Evolutionary conservation across 1,140 invertebrate genomes (phyloP), one percentile per base, ranked within the genome.

Genomic region (Drepana arcuata): DNA sequence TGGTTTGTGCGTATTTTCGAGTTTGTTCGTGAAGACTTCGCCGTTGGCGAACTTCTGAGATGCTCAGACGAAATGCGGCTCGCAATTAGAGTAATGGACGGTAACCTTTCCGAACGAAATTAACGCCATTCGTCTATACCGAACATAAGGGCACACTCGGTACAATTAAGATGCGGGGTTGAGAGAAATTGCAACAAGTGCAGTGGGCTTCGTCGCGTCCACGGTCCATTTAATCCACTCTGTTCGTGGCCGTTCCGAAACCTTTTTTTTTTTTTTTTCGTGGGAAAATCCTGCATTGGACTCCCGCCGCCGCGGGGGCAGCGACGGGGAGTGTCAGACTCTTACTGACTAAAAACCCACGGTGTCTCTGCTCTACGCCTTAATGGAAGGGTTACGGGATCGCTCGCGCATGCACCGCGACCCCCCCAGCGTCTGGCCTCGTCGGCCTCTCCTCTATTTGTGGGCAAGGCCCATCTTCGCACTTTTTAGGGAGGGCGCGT

Each of bases 81-180:
- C 51, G 74, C 73, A 82, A 82, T 82, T 82, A 82, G 64, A 60
- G 64, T 78, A 82, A 82, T 82, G 74, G 71, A 78, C 47, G 64
- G 68, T 60, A 73, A 77, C 71, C 66, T 67, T 63, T 52, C 59
- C 37, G 47, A 45, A 55, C 49, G 51, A 67, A 77, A 78, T 81
- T 77, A 77, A 78, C 72, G 70, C 65, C 57, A 74, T 78, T 72
- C 75, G 59, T 81, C 71, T 71, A 69, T 81, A 78, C 67, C 52
- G 48, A 66, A 61, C 55, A 58, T 74, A 70, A 70, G 57, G 60
- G 64, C 57, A 63, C 56, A 73, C 73, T 81, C 62, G 66, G 66
- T 52, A 77, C 70, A 78, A 78, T 75, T 81, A 81, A 74, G 62
- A 74, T 66, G 64, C 64, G 46, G 64, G 75, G 65, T 67, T 57